phyloP scores from a whole-genome alignment of 2,113 vertebrate genomes.

The Chaenogobius annularis region DNA sequence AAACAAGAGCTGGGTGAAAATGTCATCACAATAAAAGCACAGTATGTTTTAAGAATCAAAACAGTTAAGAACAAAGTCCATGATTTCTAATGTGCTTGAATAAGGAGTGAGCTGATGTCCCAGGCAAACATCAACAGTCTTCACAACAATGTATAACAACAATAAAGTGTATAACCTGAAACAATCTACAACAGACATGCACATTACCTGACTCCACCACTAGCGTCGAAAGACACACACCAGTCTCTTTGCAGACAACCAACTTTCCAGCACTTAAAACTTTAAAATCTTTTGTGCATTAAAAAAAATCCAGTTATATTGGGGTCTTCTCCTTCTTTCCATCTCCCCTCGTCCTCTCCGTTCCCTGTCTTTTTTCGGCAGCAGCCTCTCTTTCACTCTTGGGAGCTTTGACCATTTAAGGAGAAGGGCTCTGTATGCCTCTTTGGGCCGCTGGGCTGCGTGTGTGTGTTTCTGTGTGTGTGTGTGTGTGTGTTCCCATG shows the following conservation, averaged over 20 bases:
- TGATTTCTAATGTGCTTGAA: not conserved
- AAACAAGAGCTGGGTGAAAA: slow-evolving; percentile 25
- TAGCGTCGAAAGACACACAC: slow-evolving; percentile 25
- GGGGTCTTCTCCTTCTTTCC: slow-evolving; percentile 64
- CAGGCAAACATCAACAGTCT: not conserved
- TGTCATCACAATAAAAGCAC: slow-evolving; percentile 5
- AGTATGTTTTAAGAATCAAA: not conserved
- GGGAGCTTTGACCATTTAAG: slow-evolving; percentile 99
- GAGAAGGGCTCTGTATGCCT: slow-evolving; percentile 93
- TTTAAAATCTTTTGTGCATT: slow-evolving; percentile 79
- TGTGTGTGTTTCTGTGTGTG: slow-evolving; percentile 34
- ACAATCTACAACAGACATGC: slow-evolving; percentile 16
- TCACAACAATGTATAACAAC: not conserved
- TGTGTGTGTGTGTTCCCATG: slow-evolving; percentile 34
- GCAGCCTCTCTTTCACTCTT: slow-evolving; percentile 94
- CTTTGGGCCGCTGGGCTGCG: slow-evolving; percentile 60
- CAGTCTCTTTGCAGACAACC: slow-evolving; percentile 35
- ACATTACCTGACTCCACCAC: slow-evolving; percentile 79
- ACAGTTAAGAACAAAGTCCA: not conserved
- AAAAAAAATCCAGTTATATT: slow-evolving; percentile 85
- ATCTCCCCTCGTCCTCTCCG: slow-evolving; percentile 64
- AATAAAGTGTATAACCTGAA: not conserved
- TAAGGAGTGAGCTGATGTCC: not conserved
- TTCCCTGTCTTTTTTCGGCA: slow-evolving; percentile 81
- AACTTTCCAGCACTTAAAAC: slow-evolving; percentile 71